Percentiles rank a stretch among this genome's conserved stretches.
These are phyloP conservation scores for Candidula unifasciata DNA, from an alignment of 2,888 invertebrate species.

Conservation along the genomic window DNA sequence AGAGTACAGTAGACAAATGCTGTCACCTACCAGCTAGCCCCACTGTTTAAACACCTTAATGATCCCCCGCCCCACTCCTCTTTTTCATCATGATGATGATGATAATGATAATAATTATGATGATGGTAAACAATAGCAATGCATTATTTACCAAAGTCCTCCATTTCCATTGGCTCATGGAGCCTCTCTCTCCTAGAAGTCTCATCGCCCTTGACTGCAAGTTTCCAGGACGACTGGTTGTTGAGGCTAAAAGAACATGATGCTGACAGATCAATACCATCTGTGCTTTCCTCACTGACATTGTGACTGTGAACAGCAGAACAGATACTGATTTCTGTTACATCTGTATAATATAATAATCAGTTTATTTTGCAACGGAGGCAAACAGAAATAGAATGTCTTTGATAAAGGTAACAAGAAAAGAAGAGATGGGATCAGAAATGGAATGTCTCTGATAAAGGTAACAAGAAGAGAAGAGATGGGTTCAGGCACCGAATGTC, in stretches of 20 bases:
- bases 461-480: no score
- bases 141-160: conserved; percentile 56
- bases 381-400: no score
- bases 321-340: neutral
- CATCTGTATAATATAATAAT: neutral
- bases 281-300: conserved; percentile 65
- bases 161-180: conserved; percentile 59
- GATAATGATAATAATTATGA: no score
- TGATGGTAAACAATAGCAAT: neutral
- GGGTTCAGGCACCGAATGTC: no score
- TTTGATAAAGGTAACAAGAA: no score
- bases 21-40: no score
- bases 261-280: conserved; percentile 74
- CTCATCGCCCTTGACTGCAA: conserved; percentile 62
- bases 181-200: conserved; percentile 57
- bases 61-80: no score
- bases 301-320: conserved; percentile 64
- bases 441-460: no score
- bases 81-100: no score
- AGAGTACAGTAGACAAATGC: no score
- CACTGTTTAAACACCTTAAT: no score
- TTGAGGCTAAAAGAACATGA: conserved; percentile 73
- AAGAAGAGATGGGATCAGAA: no score
- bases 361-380: neutral
- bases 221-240: conserved; percentile 69